Evolutionary conservation across 1,140 invertebrate species (phyloP).

Genomic region (Zaprionus inermis): DNA sequence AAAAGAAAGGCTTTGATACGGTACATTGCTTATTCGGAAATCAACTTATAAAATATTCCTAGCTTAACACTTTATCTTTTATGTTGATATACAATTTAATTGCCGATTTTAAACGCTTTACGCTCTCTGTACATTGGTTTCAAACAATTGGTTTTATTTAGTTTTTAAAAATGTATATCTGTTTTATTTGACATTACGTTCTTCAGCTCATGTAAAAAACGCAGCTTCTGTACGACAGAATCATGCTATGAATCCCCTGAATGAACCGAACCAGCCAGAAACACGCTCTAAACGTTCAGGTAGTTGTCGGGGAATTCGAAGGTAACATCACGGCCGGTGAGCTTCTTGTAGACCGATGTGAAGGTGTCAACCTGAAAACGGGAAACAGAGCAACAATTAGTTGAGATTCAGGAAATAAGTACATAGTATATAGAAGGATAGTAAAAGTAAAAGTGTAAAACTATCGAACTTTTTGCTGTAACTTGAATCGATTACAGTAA

Average conservation of each 20-base stretch:
- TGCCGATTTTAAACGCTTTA: not conserved
- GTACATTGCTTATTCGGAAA: not conserved
- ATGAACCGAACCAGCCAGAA: constrained; percentile 62
- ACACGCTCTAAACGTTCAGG: constrained; percentile 88
- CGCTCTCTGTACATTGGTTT: not conserved
- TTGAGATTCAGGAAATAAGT: not conserved
- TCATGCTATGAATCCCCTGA: constrained; percentile 41
- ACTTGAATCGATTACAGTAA: constrained; percentile 30
- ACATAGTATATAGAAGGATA: not conserved
- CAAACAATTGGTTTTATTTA: constrained; percentile 20
- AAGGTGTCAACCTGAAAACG: constrained; percentile 97
- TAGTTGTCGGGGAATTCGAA: constrained; percentile 99
- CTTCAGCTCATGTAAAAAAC: constrained; percentile 70
- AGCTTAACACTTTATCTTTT: not conserved
- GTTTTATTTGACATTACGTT: constrained; percentile 73
- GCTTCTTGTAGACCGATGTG: constrained; percentile 98
- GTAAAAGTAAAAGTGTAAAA: constrained; percentile 38
- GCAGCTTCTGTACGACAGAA: constrained; percentile 73
- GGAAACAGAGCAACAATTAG: constrained; percentile 38
- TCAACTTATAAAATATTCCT: not conserved
- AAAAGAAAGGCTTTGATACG: not conserved
- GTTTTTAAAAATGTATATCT: constrained; percentile 73
- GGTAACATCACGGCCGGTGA: constrained; percentile 98
- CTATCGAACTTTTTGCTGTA: constrained; percentile 28
- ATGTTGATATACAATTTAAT: not conserved